A percentile compares a stretch with the other conserved stretches of the same genome.
Evolutionary conservation across 2,888 invertebrate genomes (phyloP).

Genomic region (Cosmia trapezina): DNA sequence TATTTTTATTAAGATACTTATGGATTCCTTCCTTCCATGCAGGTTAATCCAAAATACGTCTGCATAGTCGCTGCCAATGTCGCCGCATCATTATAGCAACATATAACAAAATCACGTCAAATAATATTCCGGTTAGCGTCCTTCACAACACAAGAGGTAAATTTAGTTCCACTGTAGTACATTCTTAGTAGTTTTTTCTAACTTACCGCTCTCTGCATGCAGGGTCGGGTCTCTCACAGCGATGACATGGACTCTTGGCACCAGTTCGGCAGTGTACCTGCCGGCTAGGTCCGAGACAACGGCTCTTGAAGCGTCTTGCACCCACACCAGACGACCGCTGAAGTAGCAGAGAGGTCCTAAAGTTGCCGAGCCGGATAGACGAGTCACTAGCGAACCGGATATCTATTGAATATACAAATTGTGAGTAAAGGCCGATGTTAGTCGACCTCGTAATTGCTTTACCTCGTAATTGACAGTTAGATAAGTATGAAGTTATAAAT

Average conservation of each 20-base stretch:
- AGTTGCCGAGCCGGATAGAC: conserved; percentile 85
- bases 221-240: conserved; percentile 93
- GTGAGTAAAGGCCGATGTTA: conserved; percentile 13
- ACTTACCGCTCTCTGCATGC: conserved; percentile 91
- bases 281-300: conserved; percentile 94
- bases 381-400: conserved; percentile 82
- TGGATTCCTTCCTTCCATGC: neutral
- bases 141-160: conserved; percentile 2
- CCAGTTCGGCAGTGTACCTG: conserved; percentile 93
- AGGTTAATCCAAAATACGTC: neutral
- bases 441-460: neutral
- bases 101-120: neutral
- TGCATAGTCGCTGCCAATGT: neutral
- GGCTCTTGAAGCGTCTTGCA: conserved; percentile 93
- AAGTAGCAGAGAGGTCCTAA: conserved; percentile 95
- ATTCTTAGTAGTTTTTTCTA: neutral
- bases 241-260: conserved; percentile 92
- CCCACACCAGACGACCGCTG: conserved; percentile 95
- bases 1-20: neutral
- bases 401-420: conserved; percentile 72
- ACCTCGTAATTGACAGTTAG: neutral
- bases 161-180: neutral
- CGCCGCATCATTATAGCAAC: neutral
- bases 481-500: too few relatives aligned
- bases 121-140: neutral